Conservation (phyloP, 2,888 invertebrate species). For the Pseudococcus viburni region DNA sequence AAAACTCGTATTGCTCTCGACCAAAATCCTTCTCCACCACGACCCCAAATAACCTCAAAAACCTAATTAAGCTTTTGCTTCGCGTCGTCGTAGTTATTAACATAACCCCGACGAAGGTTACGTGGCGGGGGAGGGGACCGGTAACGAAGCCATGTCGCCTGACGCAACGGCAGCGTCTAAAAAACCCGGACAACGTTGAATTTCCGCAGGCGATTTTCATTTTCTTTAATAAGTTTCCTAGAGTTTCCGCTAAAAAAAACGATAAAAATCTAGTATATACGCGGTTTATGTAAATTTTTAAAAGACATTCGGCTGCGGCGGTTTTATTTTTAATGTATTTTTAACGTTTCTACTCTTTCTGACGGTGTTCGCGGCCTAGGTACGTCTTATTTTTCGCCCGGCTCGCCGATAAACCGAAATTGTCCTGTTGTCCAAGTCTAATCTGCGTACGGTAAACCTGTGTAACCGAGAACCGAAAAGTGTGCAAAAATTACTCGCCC, state of each 20-base stretch:
- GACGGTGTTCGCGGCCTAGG: too few species aligned
- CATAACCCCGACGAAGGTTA: background rate
- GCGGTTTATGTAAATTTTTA: conserved; percentile 53
- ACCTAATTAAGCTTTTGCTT: conserved; percentile 50
- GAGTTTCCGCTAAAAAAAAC: conserved; percentile 37
- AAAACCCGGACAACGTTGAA: conserved; percentile 21
- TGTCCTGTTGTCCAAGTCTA: background rate
- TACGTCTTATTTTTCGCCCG: background rate
- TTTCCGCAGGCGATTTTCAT: conserved; percentile 52
- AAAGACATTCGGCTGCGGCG: conserved; percentile 43
- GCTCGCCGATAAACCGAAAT: background rate
- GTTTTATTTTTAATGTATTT: conserved; percentile 45
- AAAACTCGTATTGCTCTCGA: too few species aligned
- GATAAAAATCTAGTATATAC: conserved; percentile 31
- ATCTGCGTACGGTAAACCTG: background rate
- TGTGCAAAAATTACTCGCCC: background rate
- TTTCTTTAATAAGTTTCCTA: conserved; percentile 45
- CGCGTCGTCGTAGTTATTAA: conserved; percentile 29
- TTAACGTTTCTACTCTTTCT: conserved; percentile 10
- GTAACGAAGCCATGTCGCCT: background rate
- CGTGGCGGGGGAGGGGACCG: background rate
- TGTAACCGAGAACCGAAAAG: background rate
- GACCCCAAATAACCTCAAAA: conserved; percentile 35
- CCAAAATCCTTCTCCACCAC: background rate
- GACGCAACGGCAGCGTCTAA: background rate